Conservation (phyloP, 2,113 vertebrate species). For the Sceloporus tristichus region DNA sequence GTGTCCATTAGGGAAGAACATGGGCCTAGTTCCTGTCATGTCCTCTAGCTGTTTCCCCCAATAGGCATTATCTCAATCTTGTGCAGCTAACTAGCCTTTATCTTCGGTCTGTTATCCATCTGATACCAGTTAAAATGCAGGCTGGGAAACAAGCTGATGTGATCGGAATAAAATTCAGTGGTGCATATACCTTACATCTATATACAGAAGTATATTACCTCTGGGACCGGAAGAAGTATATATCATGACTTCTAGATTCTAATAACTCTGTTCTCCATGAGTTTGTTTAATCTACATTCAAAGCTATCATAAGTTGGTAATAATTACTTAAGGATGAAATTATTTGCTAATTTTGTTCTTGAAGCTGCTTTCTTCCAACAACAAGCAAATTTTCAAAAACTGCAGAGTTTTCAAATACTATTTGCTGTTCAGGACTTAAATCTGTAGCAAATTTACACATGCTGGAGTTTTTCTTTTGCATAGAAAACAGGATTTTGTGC, state of each 20-base stretch:
- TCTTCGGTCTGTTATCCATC: conserved; percentile 7
- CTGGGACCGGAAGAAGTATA: neutral
- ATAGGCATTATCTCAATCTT: conserved; percentile 25
- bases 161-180: neutral
- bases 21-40: conserved; percentile 14
- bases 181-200: neutral
- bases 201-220: neutral
- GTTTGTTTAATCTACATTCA: neutral
- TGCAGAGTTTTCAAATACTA: too few species aligned
- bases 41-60: conserved; percentile 16
- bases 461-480: too few species aligned
- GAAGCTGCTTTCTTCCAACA: too few species aligned
- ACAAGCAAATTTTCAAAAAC: too few species aligned
- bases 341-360: too few species aligned
- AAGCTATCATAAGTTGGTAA: neutral
- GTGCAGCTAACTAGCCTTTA: conserved; percentile 24
- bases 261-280: neutral
- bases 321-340: too few species aligned
- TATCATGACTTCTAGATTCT: neutral
- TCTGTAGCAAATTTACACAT: too few species aligned
- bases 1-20: conserved; percentile 8
- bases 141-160: neutral
- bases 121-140: conserved; percentile 5
- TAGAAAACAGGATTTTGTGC: too few species aligned
- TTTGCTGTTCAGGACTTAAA: too few species aligned